Base-by-base conservation (phyloP, 2,113 vertebrate species). In the Tympanuchus pallidicinctus region DNA sequence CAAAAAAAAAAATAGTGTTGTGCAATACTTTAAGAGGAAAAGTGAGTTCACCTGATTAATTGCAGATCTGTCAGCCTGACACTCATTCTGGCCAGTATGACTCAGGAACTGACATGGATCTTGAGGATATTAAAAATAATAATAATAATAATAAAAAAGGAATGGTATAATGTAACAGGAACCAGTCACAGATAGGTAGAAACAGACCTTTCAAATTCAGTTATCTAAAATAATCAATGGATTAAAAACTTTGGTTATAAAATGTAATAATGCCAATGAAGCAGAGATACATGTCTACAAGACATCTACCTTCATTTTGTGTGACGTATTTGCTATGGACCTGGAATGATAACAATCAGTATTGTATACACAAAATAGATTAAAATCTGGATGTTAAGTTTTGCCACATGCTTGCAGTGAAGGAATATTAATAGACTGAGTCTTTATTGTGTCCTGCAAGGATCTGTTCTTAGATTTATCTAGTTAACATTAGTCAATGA, bases 401-500 rank as follows among this genome's bases (percentile, higher is more conserved):
- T 84, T 65, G 86, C 72, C 8, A 48, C 43, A 48, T 11, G 56
- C n/a, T 90, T 88, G 72, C 20, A 65, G 34, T 61, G 90, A 86
- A 74, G 16, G 36, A 92, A 57, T 7, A 40, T 3, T 78, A 30
- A 84, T 52, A 52, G 34, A 64, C 25, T 42, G 4, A 57, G 27
- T 48, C 57, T 78, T 70, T 93, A 77, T 36, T 57, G 73, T 86
- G 70, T 82, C 40, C 34, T n/a, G 27, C 56, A 92, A 88, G 48
- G 66, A 78, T 82, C 34, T 88, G 66, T 36, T 70, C 80, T 75
- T 82, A 88, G 73, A 64, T 75, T 93, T 90, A 92, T 59, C 57
- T 63, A 61, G 17, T 75, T 89, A 95, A 78, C 24, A 79, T 82
- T 95, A 86, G 92, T 20, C 65, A 94, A 70, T 86, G 80, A 96